Evolutionary conservation across 2,888 invertebrate species (phyloP).

Genomic region (Acanthosoma haemorrhoidale): DNA sequence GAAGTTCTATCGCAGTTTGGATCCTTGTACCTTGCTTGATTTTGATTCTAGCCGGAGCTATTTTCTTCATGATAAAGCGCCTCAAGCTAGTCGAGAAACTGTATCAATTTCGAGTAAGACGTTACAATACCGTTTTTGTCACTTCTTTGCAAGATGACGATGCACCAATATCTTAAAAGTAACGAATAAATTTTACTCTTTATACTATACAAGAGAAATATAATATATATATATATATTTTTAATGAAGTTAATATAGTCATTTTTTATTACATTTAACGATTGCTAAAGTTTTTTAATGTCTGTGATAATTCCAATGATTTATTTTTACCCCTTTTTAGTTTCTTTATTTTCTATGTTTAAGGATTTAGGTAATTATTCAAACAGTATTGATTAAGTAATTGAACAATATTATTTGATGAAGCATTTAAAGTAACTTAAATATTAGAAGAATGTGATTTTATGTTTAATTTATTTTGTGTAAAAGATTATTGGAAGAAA

Average conservation of each 20-base stretch:
- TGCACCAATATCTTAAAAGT: slow-evolving; percentile 28
- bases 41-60: slow-evolving; percentile 11
- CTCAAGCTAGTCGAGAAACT: slow-evolving; percentile 21
- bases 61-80: slow-evolving; percentile 12
- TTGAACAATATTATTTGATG: too few species aligned
- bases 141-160: slow-evolving; percentile 26
- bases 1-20: slow-evolving; percentile 19
- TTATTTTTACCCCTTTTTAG: not conserved
- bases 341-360: not conserved
- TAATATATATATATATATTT: slow-evolving; percentile 21
- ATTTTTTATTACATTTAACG: slow-evolving; percentile 18
- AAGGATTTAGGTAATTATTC: too few species aligned
- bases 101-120: slow-evolving; percentile 23
- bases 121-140: slow-evolving; percentile 30
- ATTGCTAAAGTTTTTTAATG: slow-evolving; percentile 9
- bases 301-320: slow-evolving; percentile 23
- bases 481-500: too few species aligned
- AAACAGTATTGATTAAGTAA: too few species aligned
- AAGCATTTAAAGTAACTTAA: too few species aligned
- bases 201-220: not conserved
- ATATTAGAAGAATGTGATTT: too few species aligned
- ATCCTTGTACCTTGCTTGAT: slow-evolving; percentile 21
- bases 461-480: too few species aligned
- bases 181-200: not conserved
- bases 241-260: slow-evolving; percentile 15